These are phyloP conservation scores for Neomicropteryx cornuta DNA, from an alignment of 1,140 invertebrate genomes.

Conservation along the genomic window DNA sequence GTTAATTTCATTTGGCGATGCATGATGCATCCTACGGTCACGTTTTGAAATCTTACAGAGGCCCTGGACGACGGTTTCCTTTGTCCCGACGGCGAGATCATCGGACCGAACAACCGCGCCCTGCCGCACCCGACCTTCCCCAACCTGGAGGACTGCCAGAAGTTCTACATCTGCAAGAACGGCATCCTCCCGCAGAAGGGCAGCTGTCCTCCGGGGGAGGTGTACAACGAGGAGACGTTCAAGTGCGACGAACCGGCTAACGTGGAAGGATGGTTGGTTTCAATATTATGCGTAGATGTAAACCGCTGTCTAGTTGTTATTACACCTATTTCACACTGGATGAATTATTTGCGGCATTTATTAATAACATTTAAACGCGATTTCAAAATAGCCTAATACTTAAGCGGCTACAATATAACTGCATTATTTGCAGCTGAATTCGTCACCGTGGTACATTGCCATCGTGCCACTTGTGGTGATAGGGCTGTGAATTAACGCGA, in stretches of 20 bases:
- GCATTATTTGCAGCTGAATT: no score
- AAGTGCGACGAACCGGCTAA: conserved; percentile 71
- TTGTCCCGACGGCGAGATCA: conserved; percentile 60
- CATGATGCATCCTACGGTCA: no score
- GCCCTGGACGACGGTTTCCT: conserved; percentile 63
- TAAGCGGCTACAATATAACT: no score
- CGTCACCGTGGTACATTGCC: no score
- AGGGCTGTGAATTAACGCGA: no score
- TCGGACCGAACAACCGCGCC: conserved; percentile 55
- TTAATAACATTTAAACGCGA: no score
- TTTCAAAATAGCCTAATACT: no score
- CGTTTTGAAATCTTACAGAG: conserved; percentile 38
- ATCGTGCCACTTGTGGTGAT: no score
- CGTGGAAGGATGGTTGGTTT: conserved; percentile 68
- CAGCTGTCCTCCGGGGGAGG: conserved; percentile 60
- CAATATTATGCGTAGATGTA: conserved; percentile 1
- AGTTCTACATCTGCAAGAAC: conserved; percentile 77
- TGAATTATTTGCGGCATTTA: no score
- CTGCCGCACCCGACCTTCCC: conserved; percentile 71
- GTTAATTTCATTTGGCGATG: no score
- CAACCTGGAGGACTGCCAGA: conserved; percentile 72
- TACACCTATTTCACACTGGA: no score
- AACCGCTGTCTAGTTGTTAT: no score
- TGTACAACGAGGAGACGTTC: conserved; percentile 72
- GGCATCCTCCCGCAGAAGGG: conserved; percentile 65